phyloP scores from a whole-genome alignment of 2,797 vertebrate species.

The Molothrus aeneus region DNA sequence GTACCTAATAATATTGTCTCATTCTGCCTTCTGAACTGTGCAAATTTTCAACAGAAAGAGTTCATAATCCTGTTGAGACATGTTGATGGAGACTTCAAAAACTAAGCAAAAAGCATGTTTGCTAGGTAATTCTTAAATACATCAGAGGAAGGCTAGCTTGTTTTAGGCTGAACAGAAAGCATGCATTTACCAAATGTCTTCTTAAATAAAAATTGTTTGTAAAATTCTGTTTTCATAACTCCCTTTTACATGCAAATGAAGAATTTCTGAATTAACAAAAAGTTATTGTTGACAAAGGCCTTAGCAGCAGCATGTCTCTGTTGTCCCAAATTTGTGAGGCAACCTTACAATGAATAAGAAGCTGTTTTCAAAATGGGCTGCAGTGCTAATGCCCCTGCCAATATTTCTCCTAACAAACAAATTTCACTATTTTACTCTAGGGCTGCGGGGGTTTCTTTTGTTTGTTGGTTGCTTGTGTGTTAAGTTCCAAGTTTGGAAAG shows the following conservation, averaged over 20 bases:
- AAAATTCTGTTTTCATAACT: background rate
- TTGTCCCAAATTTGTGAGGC: background rate
- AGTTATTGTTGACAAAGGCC: background rate
- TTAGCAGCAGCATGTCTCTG: background rate
- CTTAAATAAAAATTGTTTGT: background rate
- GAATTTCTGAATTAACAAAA: background rate
- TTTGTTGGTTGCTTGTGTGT: background rate
- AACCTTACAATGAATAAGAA: background rate
- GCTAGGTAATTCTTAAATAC: background rate
- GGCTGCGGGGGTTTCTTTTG: background rate
- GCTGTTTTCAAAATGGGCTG: background rate
- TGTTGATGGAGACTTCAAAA: background rate
- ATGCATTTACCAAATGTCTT: background rate
- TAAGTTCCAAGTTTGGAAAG: background rate
- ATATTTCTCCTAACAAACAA: background rate
- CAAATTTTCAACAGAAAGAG: background rate
- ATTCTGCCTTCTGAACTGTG: background rate
- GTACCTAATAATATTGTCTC: background rate
- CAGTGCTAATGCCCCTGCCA: background rate
- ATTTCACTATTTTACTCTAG: background rate
- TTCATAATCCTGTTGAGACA: background rate
- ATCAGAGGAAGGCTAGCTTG: background rate
- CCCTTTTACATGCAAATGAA: constrained; percentile 14
- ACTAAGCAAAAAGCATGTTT: background rate
- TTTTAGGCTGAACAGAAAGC: background rate